phyloP scores from a whole-genome alignment of 2,888 invertebrate species.

The Listrodromus nycthemerus region DNA sequence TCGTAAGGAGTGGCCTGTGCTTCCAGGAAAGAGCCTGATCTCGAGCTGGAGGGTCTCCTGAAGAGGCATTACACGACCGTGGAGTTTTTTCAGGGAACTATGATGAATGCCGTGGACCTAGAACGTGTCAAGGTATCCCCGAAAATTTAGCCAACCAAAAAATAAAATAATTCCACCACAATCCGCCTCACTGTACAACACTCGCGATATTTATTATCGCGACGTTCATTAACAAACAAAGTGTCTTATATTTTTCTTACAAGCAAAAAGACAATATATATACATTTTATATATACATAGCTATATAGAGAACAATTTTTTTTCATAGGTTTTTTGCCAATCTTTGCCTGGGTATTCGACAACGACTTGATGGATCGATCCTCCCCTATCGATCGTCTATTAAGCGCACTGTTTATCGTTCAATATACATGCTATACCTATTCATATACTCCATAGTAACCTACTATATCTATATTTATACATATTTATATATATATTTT shows the following conservation, averaged over 20 bases:
- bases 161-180: constrained; percentile 53
- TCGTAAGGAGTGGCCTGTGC: constrained; percentile 83
- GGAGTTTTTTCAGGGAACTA: constrained; percentile 99
- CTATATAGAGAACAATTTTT: constrained; percentile 20
- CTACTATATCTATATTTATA: constrained; percentile 68
- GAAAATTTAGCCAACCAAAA: constrained; percentile 73
- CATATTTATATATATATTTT: constrained; percentile 71
- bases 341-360: constrained; percentile 77
- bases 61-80: constrained; percentile 99
- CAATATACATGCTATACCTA: constrained; percentile 63
- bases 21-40: constrained; percentile 99
- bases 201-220: constrained; percentile 31
- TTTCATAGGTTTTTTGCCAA: constrained; percentile 47
- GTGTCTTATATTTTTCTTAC: constrained; percentile 13
- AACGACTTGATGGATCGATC: constrained; percentile 80
- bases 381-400: constrained; percentile 68
- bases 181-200: constrained; percentile 65
- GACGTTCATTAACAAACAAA: constrained; percentile 38
- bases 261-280: constrained; percentile 1
- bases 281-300: not conserved
- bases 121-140: constrained; percentile 98
- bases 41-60: constrained; percentile 99
- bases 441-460: constrained; percentile 72
- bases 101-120: constrained; percentile 99
- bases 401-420: constrained; percentile 69